Evolutionary conservation across 2,113 vertebrate genomes (phyloP).

Genomic region (Scortum barcoo): DNA sequence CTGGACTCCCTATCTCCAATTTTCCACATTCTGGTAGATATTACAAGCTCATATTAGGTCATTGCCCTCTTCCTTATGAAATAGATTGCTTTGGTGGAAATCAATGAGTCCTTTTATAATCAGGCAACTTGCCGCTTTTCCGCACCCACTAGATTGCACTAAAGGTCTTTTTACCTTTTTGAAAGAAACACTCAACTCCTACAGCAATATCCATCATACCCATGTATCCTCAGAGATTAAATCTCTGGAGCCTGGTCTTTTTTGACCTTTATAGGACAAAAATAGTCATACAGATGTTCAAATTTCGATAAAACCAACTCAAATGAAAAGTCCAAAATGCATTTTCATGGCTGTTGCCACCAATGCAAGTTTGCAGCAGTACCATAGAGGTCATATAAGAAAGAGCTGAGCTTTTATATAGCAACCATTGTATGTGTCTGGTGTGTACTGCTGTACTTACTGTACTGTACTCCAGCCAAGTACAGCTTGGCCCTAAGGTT

Average conservation of each 20-base stretch:
- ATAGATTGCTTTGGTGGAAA: slow-evolving; percentile 52
- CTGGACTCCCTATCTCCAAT: slow-evolving; percentile 5
- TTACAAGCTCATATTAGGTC: slow-evolving; percentile 51
- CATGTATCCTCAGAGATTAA: neutral
- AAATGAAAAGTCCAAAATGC: slow-evolving; percentile 7
- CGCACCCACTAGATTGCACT: slow-evolving; percentile 11
- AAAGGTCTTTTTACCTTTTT: slow-evolving; percentile 35
- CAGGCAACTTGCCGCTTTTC: slow-evolving; percentile 17
- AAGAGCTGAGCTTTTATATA: slow-evolving; percentile 45
- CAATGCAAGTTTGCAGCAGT: slow-evolving; percentile 36
- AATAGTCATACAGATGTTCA: slow-evolving; percentile 10
- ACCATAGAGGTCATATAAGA: slow-evolving; percentile 27
- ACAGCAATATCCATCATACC: slow-evolving; percentile 31
- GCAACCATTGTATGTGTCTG: slow-evolving; percentile 43
- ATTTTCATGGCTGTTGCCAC: neutral
- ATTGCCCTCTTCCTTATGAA: slow-evolving; percentile 46
- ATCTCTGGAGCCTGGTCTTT: slow-evolving; percentile 2
- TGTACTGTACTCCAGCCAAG: slow-evolving; percentile 49
- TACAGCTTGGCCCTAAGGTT: slow-evolving; percentile 56
- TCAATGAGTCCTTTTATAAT: slow-evolving; percentile 47
- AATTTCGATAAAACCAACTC: slow-evolving; percentile 1
- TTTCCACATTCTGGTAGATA: slow-evolving; percentile 27
- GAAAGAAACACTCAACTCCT: slow-evolving; percentile 17
- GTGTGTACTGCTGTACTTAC: slow-evolving; percentile 35
- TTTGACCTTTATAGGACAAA: slow-evolving; percentile 17